phyloP scores from a whole-genome alignment of 2,888 invertebrate species.

The Gisinianus flammeolus region DNA sequence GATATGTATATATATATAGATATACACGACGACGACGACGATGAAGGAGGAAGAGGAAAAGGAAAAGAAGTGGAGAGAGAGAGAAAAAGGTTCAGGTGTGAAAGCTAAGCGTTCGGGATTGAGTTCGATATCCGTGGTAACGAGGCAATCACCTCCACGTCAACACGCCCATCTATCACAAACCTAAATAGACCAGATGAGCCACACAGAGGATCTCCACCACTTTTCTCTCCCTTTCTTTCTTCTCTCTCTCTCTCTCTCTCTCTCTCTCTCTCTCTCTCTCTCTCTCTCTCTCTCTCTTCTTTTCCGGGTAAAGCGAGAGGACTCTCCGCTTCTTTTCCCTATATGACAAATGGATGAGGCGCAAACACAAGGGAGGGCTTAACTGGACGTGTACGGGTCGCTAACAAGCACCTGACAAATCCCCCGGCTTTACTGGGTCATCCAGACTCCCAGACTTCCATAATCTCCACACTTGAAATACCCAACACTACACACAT shows the following conservation, averaged over 20 bases:
- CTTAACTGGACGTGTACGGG: constrained; percentile 59
- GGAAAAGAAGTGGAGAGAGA: background rate
- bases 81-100: constrained; percentile 57
- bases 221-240: constrained; percentile 29
- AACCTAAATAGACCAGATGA: constrained; percentile 48
- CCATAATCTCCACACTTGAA: constrained; percentile 25
- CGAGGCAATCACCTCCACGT: constrained; percentile 60
- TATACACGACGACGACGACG: too few relatives aligned
- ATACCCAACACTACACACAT: background rate
- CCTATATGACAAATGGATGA: constrained; percentile 59
- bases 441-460: constrained; percentile 46
- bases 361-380: constrained; percentile 59
- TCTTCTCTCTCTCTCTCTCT: constrained; percentile 34
- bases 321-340: constrained; percentile 38
- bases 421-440: constrained; percentile 59
- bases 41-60: background rate
- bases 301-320: background rate
- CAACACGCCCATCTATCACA: constrained; percentile 59
- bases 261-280: constrained; percentile 21
- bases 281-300: constrained; percentile 31
- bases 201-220: constrained; percentile 30
- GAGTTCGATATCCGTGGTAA: constrained; percentile 59
- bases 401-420: constrained; percentile 60
- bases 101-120: constrained; percentile 59
- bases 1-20: too few relatives aligned